Percentiles rank a stretch among this genome's conserved stretches.
phyloP scores from a whole-genome alignment of 1,140 invertebrate genomes.

The Sitophilus oryzae region DNA sequence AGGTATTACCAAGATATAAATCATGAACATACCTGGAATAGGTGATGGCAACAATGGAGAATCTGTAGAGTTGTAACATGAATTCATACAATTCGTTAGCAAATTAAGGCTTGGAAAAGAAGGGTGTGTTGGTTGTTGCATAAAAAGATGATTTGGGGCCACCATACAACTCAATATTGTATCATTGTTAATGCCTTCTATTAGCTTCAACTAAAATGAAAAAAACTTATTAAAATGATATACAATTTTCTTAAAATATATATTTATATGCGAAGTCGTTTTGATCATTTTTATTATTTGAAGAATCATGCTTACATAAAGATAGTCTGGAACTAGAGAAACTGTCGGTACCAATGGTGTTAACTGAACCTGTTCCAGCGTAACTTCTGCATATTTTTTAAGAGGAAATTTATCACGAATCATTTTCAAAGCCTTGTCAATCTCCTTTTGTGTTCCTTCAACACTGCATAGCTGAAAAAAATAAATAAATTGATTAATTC shows the following conservation, averaged over 20 bases:
- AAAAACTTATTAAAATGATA: background rate
- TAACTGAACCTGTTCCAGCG: constrained; percentile 68
- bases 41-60: constrained; percentile 60
- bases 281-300: too few relatives aligned
- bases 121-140: constrained; percentile 91
- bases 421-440: constrained; percentile 72
- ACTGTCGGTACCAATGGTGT: constrained; percentile 52
- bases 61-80: constrained; percentile 57
- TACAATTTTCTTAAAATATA: too few relatives aligned
- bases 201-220: constrained; percentile 64
- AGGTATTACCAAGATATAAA: too few relatives aligned
- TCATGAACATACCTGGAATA: constrained; percentile 51
- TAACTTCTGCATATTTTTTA: constrained; percentile 70
- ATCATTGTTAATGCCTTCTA: constrained; percentile 90
- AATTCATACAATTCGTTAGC: constrained; percentile 69
- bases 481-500: too few relatives aligned
- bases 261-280: too few relatives aligned
- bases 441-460: constrained; percentile 62
- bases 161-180: constrained; percentile 80
- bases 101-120: constrained; percentile 73
- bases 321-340: constrained; percentile 54
- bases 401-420: constrained; percentile 78
- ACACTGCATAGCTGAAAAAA: constrained; percentile 30
- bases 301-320: constrained; percentile 54
- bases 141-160: constrained; percentile 79